Percentiles rank a stretch among this genome's conserved stretches.
phyloP scores from a whole-genome alignment of 2,888 invertebrate species.

The Andrena chrysosceles region DNA sequence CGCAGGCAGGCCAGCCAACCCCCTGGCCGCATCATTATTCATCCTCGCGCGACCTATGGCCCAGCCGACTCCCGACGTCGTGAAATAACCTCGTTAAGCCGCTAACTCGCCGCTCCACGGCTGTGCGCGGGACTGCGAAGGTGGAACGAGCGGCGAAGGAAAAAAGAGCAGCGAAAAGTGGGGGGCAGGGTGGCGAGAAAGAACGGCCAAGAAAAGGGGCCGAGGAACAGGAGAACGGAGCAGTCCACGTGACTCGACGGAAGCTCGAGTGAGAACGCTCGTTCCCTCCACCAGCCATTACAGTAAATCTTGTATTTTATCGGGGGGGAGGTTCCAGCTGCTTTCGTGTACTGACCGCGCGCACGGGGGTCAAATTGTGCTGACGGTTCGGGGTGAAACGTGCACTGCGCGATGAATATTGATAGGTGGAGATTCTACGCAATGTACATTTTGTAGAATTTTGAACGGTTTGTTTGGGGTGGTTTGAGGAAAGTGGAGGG shows the following conservation, averaged over 20 bases:
- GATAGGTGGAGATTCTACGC: neutral
- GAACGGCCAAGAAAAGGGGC: constrained; percentile 22
- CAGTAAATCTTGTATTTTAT: constrained; percentile 29
- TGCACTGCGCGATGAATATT: neutral
- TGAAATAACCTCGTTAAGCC: constrained; percentile 77
- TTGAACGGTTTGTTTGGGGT: neutral
- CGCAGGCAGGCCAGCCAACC: constrained; percentile 56
- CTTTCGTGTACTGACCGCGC: neutral
- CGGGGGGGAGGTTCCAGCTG: neutral
- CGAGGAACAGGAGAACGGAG: constrained; percentile 35
- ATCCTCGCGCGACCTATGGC: constrained; percentile 79
- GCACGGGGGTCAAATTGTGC: neutral
- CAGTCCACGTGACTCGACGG: constrained; percentile 59
- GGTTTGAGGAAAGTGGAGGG: neutral
- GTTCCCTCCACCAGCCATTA: constrained; percentile 13
- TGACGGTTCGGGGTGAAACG: neutral
- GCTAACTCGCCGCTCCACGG: constrained; percentile 72
- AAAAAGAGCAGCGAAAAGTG: neutral
- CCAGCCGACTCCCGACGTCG: constrained; percentile 69
- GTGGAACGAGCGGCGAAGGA: constrained; percentile 11
- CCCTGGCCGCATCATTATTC: constrained; percentile 80
- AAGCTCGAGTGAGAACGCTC: constrained; percentile 57
- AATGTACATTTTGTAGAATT: neutral
- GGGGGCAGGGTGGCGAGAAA: constrained; percentile 1
- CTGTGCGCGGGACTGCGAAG: constrained; percentile 46